Base-by-base conservation (phyloP, 2,113 vertebrate genomes). In the Carollia perspicillata region DNA sequence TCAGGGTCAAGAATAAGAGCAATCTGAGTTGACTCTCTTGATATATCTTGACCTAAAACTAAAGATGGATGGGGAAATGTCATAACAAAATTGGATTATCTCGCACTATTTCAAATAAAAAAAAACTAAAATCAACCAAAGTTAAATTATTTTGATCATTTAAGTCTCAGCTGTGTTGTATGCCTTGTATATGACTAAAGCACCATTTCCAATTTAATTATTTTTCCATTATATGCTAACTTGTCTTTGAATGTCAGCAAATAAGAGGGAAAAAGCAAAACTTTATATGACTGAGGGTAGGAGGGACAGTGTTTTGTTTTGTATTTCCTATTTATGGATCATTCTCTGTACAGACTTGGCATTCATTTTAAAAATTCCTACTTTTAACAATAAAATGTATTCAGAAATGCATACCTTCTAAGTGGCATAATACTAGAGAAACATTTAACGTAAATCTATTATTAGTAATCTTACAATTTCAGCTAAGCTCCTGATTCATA, bases 201-300 rank as follows among this genome's bases (percentile, higher is more conserved):
- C 63, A 44, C 35, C 75, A 26, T 89, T 95, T 93, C 22, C 53
- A 94, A 72, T 37, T 87, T n/a, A 94, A 84, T 93, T 87, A 42
- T 44, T 77, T 91, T 95, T 85, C n/a, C 14, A 49, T 55, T 94
- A 96, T 92, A 84, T 90, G 58, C 35, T 87, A 80, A 96, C n/a
- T n/a, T n/a, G n/a, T n/a, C n/a, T n/a, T n/a, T n/a, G n/a, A n/a
- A n/a, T n/a, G n/a, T n/a, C 35, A 92, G 12, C 87, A 94, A 97
- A 95, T 42, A 58, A 60, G 13, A 90, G 26, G 4, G 33, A 55
- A 84, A 53, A 87, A 71, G 18, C 37, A 33, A 79, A 90, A 88
- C 20, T 79, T 88, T 53, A 42, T 28, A 84, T 40, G 2, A 5
- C 37, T 55, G 11, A 78, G 30, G 66, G 30, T 51, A 8, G 9